Conservation (phyloP, 1,140 invertebrate genomes). For the Cydia amplana region DNA sequence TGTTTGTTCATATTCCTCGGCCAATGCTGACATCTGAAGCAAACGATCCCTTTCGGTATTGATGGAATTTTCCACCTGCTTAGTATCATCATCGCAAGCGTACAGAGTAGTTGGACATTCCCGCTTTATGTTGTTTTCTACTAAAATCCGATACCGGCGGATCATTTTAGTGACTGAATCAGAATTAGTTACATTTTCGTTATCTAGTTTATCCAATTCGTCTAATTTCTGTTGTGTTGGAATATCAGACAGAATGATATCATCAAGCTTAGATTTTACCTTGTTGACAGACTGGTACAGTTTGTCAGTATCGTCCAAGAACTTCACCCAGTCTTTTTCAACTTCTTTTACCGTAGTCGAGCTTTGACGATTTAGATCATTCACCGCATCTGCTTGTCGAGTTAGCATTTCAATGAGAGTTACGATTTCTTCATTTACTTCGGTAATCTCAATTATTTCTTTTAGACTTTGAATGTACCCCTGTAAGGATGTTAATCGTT, state of each 20-base stretch:
- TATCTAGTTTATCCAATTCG: conserved; percentile 84
- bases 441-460: conserved; percentile 65
- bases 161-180: conserved; percentile 60
- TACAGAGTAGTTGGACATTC: conserved; percentile 85
- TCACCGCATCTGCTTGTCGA: conserved; percentile 79
- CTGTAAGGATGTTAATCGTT: conserved; percentile 58
- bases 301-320: conserved; percentile 81
- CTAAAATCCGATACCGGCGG: conserved; percentile 53
- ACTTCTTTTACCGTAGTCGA: conserved; percentile 81
- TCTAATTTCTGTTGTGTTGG: conserved; percentile 83
- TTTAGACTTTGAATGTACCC: conserved; percentile 63
- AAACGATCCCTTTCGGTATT: conserved; percentile 86
- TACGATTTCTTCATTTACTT: conserved; percentile 71
- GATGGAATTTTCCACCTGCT: conserved; percentile 84
- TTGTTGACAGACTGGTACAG: conserved; percentile 79
- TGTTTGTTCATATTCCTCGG: conserved; percentile 92
- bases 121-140: conserved; percentile 61
- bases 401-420: conserved; percentile 71
- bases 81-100: conserved; percentile 82
- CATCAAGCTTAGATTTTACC: conserved; percentile 79
- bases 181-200: conserved; percentile 73
- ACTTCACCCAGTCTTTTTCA: conserved; percentile 85
- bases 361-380: conserved; percentile 82
- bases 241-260: conserved; percentile 81
- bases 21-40: conserved; percentile 85